Evolutionary conservation across 2,113 vertebrate genomes (phyloP).

Genomic region (Condylura cristata): DNA sequence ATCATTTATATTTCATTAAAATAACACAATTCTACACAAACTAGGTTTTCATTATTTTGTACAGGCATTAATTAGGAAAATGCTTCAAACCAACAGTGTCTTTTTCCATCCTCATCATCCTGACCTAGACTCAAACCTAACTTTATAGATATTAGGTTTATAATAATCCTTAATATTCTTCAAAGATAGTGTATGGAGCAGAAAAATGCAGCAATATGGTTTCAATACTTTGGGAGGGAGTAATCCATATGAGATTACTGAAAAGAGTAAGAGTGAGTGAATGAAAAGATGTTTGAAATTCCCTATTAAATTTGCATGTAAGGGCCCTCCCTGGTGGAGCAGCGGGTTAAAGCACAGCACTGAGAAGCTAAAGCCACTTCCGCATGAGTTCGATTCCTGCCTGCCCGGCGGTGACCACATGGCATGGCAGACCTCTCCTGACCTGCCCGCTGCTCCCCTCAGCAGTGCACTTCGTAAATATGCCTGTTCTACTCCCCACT

Average conservation of each 20-base stretch:
- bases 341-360: too few relatives aligned
- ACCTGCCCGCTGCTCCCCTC: too few relatives aligned
- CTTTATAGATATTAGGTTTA: background rate
- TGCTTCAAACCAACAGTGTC: background rate
- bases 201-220: background rate
- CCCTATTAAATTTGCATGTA: background rate
- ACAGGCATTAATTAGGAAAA: constrained; percentile 8
- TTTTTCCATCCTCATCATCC: background rate
- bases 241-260: background rate
- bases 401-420: too few relatives aligned
- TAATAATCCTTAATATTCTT: background rate
- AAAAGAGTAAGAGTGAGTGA: background rate
- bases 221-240: background rate
- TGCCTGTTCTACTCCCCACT: too few relatives aligned
- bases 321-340: too few relatives aligned
- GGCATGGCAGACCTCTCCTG: too few relatives aligned
- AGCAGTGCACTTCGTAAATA: too few relatives aligned
- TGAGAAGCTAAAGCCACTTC: too few relatives aligned
- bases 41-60: background rate
- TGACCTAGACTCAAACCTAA: background rate
- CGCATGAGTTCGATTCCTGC: too few relatives aligned
- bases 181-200: background rate
- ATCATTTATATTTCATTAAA: constrained; percentile 41
- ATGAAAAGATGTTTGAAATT: background rate
- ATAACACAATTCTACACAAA: background rate